Conservation (phyloP, 2,888 invertebrate species). For the Rhaphigaster nebulosa region DNA sequence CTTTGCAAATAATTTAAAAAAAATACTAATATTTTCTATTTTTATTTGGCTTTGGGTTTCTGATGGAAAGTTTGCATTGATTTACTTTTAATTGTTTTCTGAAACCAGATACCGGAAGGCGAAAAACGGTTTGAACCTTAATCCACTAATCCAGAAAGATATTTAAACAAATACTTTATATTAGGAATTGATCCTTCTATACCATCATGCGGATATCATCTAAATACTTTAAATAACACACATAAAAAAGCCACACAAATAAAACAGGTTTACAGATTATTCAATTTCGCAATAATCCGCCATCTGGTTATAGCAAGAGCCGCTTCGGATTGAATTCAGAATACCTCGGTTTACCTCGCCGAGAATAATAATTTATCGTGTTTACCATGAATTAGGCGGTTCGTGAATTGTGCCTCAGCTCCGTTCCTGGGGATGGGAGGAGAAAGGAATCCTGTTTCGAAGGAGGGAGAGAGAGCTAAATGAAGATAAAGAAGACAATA, state of each 20-base stretch:
- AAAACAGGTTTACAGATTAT: not conserved
- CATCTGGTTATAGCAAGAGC: not conserved
- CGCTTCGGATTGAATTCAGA: not conserved
- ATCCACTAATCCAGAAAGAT: not conserved
- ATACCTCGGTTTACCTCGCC: not conserved
- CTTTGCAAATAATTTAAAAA: no score
- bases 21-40: no score
- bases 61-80: not conserved
- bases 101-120: not conserved
- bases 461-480: not conserved
- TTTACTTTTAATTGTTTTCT: not conserved
- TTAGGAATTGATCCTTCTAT: no score
- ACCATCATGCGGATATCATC: no score
- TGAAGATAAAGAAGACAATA: slow-evolving; percentile 44
- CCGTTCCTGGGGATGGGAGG: not conserved
- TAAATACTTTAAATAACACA: not conserved
- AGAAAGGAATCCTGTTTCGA: not conserved
- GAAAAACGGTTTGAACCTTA: not conserved
- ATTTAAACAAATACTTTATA: no score
- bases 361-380: slow-evolving; percentile 24
- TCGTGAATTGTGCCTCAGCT: not conserved
- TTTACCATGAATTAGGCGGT: slow-evolving; percentile 31
- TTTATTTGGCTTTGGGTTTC: not conserved
- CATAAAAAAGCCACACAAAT: not conserved
- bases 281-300: not conserved